Evolutionary conservation across 2,888 invertebrate genomes (phyloP).

Genomic region (Malthinus flaveolus): DNA sequence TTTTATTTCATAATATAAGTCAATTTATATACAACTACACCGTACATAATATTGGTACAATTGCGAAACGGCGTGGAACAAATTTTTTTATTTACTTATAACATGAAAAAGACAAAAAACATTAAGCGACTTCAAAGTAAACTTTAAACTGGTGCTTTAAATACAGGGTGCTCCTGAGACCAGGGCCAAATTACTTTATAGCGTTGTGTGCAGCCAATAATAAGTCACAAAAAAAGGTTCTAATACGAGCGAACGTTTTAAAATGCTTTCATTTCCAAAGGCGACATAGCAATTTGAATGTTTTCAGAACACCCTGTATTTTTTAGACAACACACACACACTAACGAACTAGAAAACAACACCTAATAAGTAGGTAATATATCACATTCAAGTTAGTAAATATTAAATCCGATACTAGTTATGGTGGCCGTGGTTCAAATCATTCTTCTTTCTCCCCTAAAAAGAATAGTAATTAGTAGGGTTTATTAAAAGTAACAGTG

Average conservation of each 20-base stretch:
- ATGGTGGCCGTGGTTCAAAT: conserved; percentile 45
- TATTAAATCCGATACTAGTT: conserved; percentile 29
- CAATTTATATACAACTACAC: conserved; percentile 29
- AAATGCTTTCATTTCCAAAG: too few relatives aligned
- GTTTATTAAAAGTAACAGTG: conserved; percentile 7
- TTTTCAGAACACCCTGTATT: too few relatives aligned
- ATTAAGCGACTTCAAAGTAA: background rate
- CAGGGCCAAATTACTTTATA: too few relatives aligned
- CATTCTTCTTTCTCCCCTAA: conserved; percentile 51
- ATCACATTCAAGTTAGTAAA: conserved; percentile 35
- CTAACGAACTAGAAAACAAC: conserved; percentile 9
- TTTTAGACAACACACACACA: background rate
- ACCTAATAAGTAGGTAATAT: conserved; percentile 28
- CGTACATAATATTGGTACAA: conserved; percentile 26
- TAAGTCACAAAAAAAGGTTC: too few relatives aligned
- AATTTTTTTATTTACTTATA: conserved; percentile 32
- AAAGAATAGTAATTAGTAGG: conserved; percentile 35
- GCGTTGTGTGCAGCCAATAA: too few relatives aligned
- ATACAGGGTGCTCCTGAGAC: too few relatives aligned
- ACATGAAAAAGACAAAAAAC: conserved; percentile 17
- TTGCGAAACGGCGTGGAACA: conserved; percentile 24
- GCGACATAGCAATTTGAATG: too few relatives aligned
- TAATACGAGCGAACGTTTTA: too few relatives aligned
- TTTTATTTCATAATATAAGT: conserved; percentile 24
- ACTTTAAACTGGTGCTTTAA: background rate